phyloP scores from a whole-genome alignment of 1,140 invertebrate genomes.

The Metopolophium dirhodum region DNA sequence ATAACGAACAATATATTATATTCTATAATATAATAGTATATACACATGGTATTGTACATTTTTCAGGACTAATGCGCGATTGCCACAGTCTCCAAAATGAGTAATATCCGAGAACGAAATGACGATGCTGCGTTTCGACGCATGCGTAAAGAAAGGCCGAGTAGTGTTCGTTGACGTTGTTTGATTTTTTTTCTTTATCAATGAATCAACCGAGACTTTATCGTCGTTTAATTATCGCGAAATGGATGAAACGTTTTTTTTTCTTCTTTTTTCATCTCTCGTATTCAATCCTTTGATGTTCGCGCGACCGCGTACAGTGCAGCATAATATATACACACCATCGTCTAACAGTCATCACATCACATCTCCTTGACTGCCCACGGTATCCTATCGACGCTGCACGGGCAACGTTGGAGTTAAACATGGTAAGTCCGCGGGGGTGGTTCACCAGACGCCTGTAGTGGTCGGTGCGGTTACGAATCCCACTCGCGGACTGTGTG shows the following conservation, averaged over 20 bases:
- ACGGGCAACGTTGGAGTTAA: neutral
- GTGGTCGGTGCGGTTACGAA: neutral
- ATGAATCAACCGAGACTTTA: neutral
- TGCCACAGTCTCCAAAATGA: neutral
- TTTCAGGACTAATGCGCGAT: neutral
- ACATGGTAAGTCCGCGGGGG: neutral
- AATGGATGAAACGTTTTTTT: neutral
- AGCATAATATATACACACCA: neutral
- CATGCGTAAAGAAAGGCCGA: neutral
- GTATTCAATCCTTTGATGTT: neutral
- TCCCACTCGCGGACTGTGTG: neutral
- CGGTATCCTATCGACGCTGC: neutral
- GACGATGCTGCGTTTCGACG: neutral
- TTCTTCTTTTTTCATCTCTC: neutral
- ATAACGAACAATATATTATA: slow-evolving; percentile 13
- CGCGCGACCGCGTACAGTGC: neutral
- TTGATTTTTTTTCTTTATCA: neutral
- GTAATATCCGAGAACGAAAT: neutral
- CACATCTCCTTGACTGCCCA: neutral
- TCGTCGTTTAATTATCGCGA: neutral
- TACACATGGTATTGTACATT: neutral
- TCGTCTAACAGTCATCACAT: neutral
- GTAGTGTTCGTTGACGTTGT: neutral
- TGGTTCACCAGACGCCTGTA: neutral
- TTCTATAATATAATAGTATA: neutral